Conservation (phyloP, 2,797 vertebrate species). For the Novumbra hubbsi region DNA sequence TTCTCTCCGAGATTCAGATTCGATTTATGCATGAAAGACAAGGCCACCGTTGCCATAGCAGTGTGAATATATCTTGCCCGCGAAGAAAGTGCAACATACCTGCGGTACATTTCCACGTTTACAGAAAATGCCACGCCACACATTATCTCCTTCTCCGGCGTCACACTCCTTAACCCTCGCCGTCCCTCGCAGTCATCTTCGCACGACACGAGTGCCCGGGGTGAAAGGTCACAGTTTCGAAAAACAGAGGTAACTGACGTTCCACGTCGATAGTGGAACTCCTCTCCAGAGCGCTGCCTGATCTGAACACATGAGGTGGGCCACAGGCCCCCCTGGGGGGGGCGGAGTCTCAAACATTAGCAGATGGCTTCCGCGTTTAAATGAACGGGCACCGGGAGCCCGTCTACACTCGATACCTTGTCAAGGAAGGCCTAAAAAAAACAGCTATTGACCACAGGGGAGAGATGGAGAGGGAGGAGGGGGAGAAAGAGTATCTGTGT, state of each 20-base stretch:
- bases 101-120: too few species aligned
- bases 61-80: too few species aligned
- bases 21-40: too few species aligned
- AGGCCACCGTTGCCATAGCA: too few species aligned
- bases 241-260: constrained; percentile 3
- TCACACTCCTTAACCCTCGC: neutral
- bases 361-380: constrained; percentile 36
- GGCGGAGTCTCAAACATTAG: constrained; percentile 24
- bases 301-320: constrained; percentile 2
- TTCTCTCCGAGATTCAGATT: neutral
- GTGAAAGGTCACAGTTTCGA: neutral
- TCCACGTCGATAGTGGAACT: neutral
- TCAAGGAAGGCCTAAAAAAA: constrained; percentile 21
- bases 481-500: neutral
- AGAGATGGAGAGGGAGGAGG: constrained; percentile 10
- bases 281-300: neutral
- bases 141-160: neutral
- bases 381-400: constrained; percentile 31
- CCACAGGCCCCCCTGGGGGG: neutral
- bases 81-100: too few species aligned
- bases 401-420: constrained; percentile 10
- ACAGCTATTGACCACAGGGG: neutral
- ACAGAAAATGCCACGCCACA: too few species aligned
- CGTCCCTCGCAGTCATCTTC: neutral
- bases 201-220: neutral